These are phyloP conservation scores for Moxostoma hubbsi DNA, from an alignment of 2,797 vertebrate genomes.

Conservation along the genomic window DNA sequence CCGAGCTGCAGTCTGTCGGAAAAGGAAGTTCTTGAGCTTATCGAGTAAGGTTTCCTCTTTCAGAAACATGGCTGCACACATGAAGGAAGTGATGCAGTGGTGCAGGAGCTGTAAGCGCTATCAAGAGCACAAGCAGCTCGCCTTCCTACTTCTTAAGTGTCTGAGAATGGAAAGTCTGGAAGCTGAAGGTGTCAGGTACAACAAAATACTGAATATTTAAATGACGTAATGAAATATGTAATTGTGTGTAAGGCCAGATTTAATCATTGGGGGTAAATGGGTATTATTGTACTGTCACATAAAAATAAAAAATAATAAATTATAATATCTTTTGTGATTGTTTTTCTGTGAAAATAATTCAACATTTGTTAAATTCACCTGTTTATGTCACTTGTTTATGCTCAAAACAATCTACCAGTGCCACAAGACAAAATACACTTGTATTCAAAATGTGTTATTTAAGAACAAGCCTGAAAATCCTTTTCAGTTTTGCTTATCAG, in stretches of 20 bases:
- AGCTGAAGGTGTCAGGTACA: constrained; percentile 71
- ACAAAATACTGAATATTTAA: neutral
- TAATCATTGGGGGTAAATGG: no score
- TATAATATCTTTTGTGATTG: no score
- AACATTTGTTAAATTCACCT: no score
- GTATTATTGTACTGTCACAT: no score
- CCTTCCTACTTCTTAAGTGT: constrained; percentile 71
- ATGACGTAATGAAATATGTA: neutral
- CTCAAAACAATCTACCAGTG: no score
- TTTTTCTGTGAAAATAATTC: no score
- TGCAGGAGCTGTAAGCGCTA: constrained; percentile 63
- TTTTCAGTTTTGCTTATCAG: no score
- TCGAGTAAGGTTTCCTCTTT: constrained; percentile 62
- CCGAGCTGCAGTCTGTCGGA: constrained; percentile 19
- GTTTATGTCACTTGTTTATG: no score
- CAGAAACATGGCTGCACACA: constrained; percentile 53
- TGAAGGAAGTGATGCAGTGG: constrained; percentile 70
- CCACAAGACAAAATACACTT: no score
- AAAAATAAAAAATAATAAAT: no score
- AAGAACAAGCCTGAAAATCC: no score
- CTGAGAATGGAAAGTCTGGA: constrained; percentile 68
- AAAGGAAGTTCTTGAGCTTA: constrained; percentile 57
- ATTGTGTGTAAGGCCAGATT: neutral
- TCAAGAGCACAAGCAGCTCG: constrained; percentile 61
- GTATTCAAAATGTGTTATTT: no score